phyloP scores from a whole-genome alignment of 2,113 vertebrate genomes.

The Phaethornis superciliosus region DNA sequence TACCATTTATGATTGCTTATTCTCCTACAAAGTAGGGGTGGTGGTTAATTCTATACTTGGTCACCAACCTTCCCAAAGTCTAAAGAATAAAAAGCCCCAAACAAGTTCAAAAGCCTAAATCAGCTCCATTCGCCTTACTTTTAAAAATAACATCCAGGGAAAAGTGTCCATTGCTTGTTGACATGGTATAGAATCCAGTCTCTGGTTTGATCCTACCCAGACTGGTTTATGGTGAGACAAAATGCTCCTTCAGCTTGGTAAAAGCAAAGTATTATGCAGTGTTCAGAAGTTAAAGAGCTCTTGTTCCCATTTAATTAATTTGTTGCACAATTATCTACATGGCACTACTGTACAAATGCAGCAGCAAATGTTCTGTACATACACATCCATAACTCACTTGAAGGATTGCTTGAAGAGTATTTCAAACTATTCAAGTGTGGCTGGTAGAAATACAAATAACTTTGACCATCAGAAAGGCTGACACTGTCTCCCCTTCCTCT shows the following conservation, averaged over 20 bases:
- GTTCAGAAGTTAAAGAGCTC: slow-evolving; percentile 39
- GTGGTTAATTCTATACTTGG: not conserved
- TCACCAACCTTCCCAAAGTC: not conserved
- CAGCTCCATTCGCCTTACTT: not conserved
- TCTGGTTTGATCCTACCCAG: not conserved
- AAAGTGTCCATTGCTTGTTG: not conserved
- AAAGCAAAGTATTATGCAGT: not conserved
- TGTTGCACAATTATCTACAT: slow-evolving; percentile 22
- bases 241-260: not conserved
- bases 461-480: not conserved
- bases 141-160: not conserved
- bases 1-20: not conserved
- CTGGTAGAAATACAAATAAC: slow-evolving; percentile 8
- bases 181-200: not conserved
- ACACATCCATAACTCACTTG: not conserved
- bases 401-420: not conserved
- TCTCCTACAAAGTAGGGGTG: not conserved
- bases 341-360: not conserved
- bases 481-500: not conserved
- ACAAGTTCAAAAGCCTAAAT: not conserved
- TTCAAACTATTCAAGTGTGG: not conserved
- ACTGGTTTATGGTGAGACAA: not conserved
- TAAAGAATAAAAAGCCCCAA: fast-evolving
- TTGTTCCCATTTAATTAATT: slow-evolving; percentile 28
- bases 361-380: not conserved